Conservation (phyloP, 1,140 invertebrate genomes). For the Subanguina moxae region DNA sequence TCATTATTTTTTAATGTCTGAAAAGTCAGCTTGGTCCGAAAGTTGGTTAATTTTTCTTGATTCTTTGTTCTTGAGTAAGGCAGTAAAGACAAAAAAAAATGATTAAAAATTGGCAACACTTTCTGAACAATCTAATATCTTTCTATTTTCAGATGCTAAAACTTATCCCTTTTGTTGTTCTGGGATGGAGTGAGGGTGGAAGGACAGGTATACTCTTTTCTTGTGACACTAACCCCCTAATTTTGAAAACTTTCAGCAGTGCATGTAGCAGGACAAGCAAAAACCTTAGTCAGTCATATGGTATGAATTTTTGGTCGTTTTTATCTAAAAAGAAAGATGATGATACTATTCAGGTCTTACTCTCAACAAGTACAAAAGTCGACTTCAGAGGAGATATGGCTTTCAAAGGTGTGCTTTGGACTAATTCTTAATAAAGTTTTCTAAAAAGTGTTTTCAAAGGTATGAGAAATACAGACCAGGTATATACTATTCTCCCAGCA, state of each 20-base stretch:
- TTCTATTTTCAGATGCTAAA: too few species aligned
- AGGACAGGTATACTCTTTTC: too few species aligned
- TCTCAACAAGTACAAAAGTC: constrained; percentile 53
- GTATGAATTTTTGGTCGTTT: not conserved
- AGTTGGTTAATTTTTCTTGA: not conserved
- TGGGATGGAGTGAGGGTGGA: constrained; percentile 57
- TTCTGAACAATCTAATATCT: too few species aligned
- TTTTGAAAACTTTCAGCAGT: too few species aligned
- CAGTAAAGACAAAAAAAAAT: too few species aligned
- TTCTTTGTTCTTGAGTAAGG: constrained; percentile 18
- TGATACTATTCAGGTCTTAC: not conserved
- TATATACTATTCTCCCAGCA: too few species aligned
- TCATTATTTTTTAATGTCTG: too few species aligned
- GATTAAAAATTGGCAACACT: too few species aligned
- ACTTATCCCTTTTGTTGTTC: constrained; percentile 48
- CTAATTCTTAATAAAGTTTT: constrained; percentile 20
- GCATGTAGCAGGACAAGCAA: constrained; percentile 49
- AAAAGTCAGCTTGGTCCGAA: not conserved
- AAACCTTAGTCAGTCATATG: constrained; percentile 8
- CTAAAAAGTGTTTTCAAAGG: constrained; percentile 28
- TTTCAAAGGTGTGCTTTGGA: constrained; percentile 41
- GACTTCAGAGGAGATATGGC: constrained; percentile 57
- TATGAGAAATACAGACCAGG: constrained; percentile 57
- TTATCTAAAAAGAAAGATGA: not conserved
- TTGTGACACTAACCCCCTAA: too few species aligned